phyloP scores from a whole-genome alignment of 64 coral and sea anemone species.

The Porites australiensis region DNA sequence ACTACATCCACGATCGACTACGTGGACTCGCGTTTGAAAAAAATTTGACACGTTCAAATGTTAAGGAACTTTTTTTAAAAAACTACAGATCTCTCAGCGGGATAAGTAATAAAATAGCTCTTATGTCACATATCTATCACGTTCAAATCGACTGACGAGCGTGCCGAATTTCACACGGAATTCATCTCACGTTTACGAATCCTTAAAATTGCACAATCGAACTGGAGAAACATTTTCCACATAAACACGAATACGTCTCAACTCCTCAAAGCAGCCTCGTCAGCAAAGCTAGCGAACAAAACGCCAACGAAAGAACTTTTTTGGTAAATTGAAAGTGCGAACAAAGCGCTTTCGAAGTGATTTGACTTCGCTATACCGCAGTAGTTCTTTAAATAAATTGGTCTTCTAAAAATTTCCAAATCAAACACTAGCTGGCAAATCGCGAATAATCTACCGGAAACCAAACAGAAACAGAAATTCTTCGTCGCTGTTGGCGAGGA shows the following conservation, averaged over 20 bases:
- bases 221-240: neutral
- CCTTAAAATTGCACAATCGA: neutral
- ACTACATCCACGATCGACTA: neutral
- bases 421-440: too few relatives aligned
- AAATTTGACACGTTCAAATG: neutral
- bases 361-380: neutral
- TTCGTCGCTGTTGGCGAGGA: too few relatives aligned
- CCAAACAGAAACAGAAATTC: too few relatives aligned
- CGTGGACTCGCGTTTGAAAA: neutral
- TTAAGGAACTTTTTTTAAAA: neutral
- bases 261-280: neutral
- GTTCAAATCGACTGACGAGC: neutral
- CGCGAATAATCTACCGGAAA: too few relatives aligned
- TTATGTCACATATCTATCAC: neutral
- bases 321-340: neutral
- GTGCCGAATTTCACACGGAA: neutral
- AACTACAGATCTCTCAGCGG: neutral
- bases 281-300: neutral
- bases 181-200: neutral
- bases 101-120: neutral
- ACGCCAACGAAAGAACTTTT: neutral
- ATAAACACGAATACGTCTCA: neutral
- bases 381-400: neutral
- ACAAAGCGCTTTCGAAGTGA: slow-evolving; percentile 16
- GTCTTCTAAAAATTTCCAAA: neutral